A percentile compares a stretch with the other conserved stretches of the same genome.
Conservation (phyloP, 2,888 invertebrate genomes). For the Epirrhoe alternata region DNA sequence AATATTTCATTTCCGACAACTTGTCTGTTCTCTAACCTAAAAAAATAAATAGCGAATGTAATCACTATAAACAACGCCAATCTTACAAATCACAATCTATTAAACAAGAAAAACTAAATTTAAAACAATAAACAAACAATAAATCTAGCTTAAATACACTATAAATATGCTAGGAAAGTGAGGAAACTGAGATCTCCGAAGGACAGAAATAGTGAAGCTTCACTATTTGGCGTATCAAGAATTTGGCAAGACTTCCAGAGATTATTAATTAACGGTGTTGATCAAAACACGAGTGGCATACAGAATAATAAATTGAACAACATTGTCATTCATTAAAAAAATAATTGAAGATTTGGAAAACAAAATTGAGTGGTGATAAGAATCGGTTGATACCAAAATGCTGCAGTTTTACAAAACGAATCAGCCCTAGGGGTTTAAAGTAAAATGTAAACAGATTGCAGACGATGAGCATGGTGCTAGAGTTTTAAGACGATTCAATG, state of each 20-base stretch:
- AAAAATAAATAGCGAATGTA: conserved; percentile 31
- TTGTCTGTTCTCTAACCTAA: conserved; percentile 3
- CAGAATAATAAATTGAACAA: background rate
- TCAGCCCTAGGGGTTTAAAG: no score
- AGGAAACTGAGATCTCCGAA: conserved; percentile 49
- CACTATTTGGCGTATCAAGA: conserved; percentile 23
- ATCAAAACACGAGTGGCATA: conserved; percentile 1
- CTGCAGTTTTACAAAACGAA: background rate
- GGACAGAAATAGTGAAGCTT: conserved; percentile 39
- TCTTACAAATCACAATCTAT: conserved; percentile 48
- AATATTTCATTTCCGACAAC: conserved; percentile 23
- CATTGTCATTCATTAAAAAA: background rate
- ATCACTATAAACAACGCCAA: conserved; percentile 40
- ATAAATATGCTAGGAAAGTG: conserved; percentile 60
- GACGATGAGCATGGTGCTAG: no score
- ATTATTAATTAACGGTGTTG: conserved; percentile 26
- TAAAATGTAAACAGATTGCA: no score
- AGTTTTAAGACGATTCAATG: no score
- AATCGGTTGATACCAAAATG: background rate
- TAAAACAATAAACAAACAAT: conserved; percentile 66
- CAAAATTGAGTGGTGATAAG: background rate
- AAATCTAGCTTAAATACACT: conserved; percentile 60
- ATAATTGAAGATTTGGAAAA: background rate
- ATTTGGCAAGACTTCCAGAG: conserved; percentile 27
- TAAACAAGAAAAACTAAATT: conserved; percentile 51